phyloP scores from a whole-genome alignment of 2,888 invertebrate species.

The Panopea generosa region DNA sequence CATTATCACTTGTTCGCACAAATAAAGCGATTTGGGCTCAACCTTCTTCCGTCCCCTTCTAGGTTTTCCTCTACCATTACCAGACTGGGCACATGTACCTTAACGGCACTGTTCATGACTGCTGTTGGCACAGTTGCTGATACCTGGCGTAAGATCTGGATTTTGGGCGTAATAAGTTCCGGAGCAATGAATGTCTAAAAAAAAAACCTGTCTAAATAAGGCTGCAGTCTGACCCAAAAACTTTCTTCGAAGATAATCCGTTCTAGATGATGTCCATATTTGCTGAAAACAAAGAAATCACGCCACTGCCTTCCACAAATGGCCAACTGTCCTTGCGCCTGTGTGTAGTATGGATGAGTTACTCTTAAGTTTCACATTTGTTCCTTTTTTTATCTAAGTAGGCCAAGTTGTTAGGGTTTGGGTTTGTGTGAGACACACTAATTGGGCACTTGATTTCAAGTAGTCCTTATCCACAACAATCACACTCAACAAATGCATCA shows the following conservation, averaged over 20 bases:
- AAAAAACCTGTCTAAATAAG: conserved; percentile 11
- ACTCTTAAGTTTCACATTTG: too few species aligned
- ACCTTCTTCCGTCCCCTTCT: not conserved
- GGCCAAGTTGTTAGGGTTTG: not conserved
- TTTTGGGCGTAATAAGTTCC: not conserved
- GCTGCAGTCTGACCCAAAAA: too few species aligned
- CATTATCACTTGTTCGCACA: not conserved
- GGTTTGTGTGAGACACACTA: not conserved
- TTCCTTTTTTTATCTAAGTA: conserved; percentile 9
- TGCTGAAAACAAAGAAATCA: too few species aligned
- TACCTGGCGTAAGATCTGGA: too few species aligned
- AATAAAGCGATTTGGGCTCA: conserved; percentile 10
- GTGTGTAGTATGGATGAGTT: too few species aligned
- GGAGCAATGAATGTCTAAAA: not conserved
- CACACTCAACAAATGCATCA: conserved; percentile 4
- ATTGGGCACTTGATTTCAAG: conserved; percentile 20
- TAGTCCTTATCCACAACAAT: conserved; percentile 19
- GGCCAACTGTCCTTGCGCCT: too few species aligned
- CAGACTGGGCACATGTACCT: too few species aligned
- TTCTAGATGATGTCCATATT: too few species aligned
- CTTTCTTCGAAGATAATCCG: too few species aligned
- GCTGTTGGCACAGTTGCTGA: too few species aligned
- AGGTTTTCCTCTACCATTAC: not conserved
- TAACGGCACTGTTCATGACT: too few species aligned
- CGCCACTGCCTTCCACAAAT: too few species aligned